Evolutionary conservation across 2,888 invertebrate genomes (phyloP).

Genomic region (Archips xylosteana): DNA sequence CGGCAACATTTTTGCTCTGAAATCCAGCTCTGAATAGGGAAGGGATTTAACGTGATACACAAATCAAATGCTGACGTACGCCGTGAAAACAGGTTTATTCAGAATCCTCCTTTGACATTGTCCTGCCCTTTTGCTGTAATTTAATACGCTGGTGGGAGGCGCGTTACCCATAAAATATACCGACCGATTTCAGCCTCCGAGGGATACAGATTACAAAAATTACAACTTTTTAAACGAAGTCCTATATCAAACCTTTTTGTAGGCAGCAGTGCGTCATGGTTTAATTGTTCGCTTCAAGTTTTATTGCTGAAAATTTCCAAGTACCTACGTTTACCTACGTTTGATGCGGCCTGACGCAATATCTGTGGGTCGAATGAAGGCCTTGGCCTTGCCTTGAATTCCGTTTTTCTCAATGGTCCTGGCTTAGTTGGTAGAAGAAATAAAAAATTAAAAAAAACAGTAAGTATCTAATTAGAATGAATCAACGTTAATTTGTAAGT

Average conservation of each 20-base stretch:
- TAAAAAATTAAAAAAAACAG: neutral
- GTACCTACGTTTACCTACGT: neutral
- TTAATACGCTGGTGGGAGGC: constrained; percentile 20
- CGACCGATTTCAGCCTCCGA: constrained; percentile 7
- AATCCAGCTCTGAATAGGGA: neutral
- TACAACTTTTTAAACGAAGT: constrained; percentile 13
- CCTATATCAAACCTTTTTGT: neutral
- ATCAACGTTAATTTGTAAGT: no score
- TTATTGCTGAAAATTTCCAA: constrained; percentile 11
- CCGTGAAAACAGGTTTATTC: neutral
- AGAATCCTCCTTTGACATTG: constrained; percentile 25
- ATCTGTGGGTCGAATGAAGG: constrained; percentile 30
- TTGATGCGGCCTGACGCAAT: constrained; percentile 18
- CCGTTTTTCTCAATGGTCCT: constrained; percentile 22
- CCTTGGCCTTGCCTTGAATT: constrained; percentile 36
- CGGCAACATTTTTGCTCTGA: neutral
- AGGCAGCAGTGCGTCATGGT: neutral
- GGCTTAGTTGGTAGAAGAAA: neutral
- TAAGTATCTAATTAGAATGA: no score
- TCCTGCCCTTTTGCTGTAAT: constrained; percentile 19
- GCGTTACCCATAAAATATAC: neutral
- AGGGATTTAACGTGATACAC: neutral
- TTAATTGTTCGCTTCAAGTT: neutral
- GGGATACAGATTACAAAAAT: constrained; percentile 9
- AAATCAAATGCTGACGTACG: neutral